A percentile compares a stretch with the other conserved stretches of the same genome.
These are phyloP conservation scores for Leuciscus waleckii DNA, from an alignment of 2,797 vertebrate genomes.

Conservation along the genomic window DNA sequence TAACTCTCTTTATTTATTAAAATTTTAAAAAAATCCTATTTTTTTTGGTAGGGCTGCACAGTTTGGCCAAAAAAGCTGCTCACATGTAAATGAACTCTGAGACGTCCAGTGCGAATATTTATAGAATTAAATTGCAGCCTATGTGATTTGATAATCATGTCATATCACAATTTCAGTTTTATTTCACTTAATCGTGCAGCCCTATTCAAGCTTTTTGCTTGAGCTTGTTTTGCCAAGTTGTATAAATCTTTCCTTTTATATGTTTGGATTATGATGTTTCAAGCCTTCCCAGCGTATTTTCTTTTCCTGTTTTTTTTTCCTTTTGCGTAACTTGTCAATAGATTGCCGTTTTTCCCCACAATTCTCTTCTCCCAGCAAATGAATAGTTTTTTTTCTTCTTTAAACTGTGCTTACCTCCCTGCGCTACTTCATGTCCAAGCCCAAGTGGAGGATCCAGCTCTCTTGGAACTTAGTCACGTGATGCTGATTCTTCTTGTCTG, in stretches of 20 bases:
- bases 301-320: not conserved
- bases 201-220: not conserved
- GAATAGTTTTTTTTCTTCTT: not conserved
- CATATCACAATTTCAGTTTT: not conserved
- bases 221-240: not conserved
- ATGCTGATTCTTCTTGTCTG: slow-evolving; percentile 81
- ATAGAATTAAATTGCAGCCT: not conserved
- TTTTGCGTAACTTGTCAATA: not conserved
- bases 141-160: no score
- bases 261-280: not conserved
- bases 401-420: slow-evolving; percentile 24
- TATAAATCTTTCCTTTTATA: not conserved
- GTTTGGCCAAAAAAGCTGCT: not conserved
- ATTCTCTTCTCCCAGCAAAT: not conserved
- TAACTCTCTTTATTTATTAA: not conserved
- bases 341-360: not conserved
- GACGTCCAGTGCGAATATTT: no score
- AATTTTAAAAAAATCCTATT: no score
- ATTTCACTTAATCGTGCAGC: not conserved
- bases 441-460: not conserved
- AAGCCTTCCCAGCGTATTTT: not conserved
- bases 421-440: not conserved
- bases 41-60: not conserved
- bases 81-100: not conserved
- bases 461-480: slow-evolving; percentile 50